Percentiles rank a stretch among this genome's conserved stretches.
These are phyloP conservation scores for Bombus sylvicola DNA, from an alignment of 1,140 invertebrate genomes.

Conservation along the genomic window DNA sequence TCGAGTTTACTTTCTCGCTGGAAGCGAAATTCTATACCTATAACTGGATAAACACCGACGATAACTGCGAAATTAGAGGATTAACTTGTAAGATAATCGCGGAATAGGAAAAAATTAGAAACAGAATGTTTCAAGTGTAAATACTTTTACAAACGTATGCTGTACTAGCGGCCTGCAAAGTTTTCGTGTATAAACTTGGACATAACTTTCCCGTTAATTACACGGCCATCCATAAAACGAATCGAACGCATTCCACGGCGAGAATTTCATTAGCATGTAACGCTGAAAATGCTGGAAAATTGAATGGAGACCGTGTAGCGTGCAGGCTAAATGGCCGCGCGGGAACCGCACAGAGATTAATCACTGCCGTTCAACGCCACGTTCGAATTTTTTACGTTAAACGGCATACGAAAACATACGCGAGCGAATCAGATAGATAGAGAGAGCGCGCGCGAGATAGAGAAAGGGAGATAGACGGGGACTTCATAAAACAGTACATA, in stretches of 20 bases:
- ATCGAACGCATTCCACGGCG: background rate
- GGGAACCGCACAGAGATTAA: conserved; percentile 12
- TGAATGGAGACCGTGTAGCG: conserved; percentile 1
- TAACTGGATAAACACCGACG: background rate
- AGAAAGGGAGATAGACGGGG: background rate
- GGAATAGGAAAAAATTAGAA: background rate
- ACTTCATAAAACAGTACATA: conserved; percentile 39
- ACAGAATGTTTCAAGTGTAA: background rate
- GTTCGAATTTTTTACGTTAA: background rate
- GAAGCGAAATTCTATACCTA: background rate
- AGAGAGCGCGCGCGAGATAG: background rate
- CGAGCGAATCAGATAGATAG: background rate
- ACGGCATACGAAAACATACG: background rate
- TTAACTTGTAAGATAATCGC: background rate
- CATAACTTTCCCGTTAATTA: background rate
- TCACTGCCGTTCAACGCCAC: conserved; percentile 20
- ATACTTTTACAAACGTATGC: background rate
- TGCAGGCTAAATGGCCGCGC: conserved; percentile 17
- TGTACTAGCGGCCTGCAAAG: too few species aligned
- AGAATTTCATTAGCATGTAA: conserved; percentile 28
- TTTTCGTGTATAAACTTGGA: background rate
- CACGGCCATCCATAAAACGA: background rate
- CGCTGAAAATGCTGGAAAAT: conserved; percentile 35
- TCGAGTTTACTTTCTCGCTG: background rate
- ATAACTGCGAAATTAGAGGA: background rate